phyloP scores from a whole-genome alignment of 2,113 vertebrate genomes.

The Prionailurus bengalensis region DNA sequence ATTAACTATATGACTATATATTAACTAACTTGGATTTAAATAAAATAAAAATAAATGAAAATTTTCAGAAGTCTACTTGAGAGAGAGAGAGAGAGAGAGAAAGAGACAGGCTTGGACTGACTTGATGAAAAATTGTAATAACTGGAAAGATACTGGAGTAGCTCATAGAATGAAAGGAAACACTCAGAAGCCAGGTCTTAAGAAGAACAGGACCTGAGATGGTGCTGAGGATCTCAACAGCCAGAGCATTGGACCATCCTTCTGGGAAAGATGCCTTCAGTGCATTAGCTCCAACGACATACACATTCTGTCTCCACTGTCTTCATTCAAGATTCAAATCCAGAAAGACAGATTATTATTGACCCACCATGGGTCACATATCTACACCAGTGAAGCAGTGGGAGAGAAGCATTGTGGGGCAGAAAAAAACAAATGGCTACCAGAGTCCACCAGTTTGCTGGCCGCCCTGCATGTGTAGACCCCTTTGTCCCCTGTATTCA shows the following conservation, averaged over 20 bases:
- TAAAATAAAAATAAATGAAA: no score
- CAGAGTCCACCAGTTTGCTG: not conserved
- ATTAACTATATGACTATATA: no score
- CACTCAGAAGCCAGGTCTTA: not conserved
- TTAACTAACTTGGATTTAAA: no score
- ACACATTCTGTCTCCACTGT: not conserved
- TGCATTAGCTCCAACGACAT: rapidly evolving
- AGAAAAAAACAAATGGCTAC: not conserved
- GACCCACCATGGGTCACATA: not conserved
- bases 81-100: not conserved
- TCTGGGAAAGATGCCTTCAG: not conserved
- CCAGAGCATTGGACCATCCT: not conserved
- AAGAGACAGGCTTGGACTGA: not conserved
- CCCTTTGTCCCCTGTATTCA: not conserved
- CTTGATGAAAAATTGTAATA: not conserved
- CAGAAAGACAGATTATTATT: not conserved
- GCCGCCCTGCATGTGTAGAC: not conserved
- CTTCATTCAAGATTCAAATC: not conserved
- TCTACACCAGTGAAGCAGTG: not conserved
- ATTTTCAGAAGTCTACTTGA: not conserved
- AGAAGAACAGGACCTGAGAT: not conserved
- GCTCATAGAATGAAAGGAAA: not conserved
- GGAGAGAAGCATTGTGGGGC: not conserved
- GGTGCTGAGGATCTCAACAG: not conserved
- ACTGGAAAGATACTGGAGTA: not conserved